Conservation (phyloP, 2,113 vertebrate species). For the Synchiropus splendidus region DNA sequence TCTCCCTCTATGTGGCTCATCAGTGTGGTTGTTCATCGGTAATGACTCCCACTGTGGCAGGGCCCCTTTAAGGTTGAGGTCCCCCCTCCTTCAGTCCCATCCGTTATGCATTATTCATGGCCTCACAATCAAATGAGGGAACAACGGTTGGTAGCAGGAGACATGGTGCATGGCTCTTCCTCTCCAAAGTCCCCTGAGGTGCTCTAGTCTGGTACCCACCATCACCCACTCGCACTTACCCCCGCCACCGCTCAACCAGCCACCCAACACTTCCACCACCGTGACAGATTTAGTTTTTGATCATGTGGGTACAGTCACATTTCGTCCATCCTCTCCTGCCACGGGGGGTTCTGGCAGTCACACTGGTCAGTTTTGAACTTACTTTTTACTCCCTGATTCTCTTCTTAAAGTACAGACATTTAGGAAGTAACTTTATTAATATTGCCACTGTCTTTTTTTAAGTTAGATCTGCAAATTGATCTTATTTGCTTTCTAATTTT, state of each 20-base stretch:
- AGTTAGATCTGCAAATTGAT: no score
- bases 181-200: conserved; percentile 93
- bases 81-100: conserved; percentile 46
- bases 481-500: no score
- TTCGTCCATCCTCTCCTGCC: conserved; percentile 41
- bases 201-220: conserved; percentile 88
- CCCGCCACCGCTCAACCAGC: conserved; percentile 18
- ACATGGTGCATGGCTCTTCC: conserved; percentile 85
- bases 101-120: conserved; percentile 96
- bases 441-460: no score
- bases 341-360: conserved; percentile 51
- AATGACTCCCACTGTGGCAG: conserved; percentile 77
- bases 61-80: conserved; percentile 72
- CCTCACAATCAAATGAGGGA: conserved; percentile 90
- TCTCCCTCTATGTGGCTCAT: conserved; percentile 57
- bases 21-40: conserved; percentile 68
- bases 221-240: conserved; percentile 42
- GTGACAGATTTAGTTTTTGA: conserved; percentile 35
- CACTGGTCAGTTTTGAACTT: conserved; percentile 50
- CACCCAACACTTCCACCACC: conserved; percentile 20
- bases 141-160: conserved; percentile 87
- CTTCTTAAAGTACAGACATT: no score
- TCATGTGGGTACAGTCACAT: conserved; percentile 38
- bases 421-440: no score
- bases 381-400: no score